A percentile compares a stretch with the other conserved stretches of the same genome.
phyloP scores from a whole-genome alignment of 2,113 vertebrate species.

The Sakesphorus luctuosus region DNA sequence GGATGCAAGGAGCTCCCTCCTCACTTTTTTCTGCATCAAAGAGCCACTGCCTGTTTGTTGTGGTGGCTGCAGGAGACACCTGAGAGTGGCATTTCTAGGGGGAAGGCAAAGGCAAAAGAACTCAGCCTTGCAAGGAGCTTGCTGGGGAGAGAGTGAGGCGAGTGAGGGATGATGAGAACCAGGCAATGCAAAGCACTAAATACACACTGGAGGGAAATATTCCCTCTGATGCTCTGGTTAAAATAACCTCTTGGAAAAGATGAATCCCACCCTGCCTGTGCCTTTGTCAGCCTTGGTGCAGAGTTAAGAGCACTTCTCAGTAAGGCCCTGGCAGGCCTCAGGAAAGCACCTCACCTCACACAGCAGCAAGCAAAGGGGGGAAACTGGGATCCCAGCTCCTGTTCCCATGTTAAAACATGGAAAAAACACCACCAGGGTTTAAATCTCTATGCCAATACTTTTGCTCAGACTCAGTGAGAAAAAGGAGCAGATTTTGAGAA shows the following conservation, averaged over 20 bases:
- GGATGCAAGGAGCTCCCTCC: neutral
- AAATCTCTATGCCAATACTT: neutral
- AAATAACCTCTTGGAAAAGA: neutral
- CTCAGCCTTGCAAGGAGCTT: neutral
- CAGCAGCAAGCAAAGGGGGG: neutral
- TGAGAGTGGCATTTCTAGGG: neutral
- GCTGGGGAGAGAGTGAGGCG: neutral
- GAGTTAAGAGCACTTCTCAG: neutral
- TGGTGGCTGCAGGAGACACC: neutral
- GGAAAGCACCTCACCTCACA: neutral
- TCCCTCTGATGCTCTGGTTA: neutral
- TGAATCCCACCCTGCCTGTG: neutral
- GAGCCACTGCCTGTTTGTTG: neutral
- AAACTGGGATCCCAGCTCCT: neutral
- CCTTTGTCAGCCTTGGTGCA: neutral
- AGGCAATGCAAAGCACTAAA: neutral
- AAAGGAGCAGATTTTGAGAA: neutral
- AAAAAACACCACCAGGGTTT: neutral
- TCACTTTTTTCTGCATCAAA: conserved; percentile 5
- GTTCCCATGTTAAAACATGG: neutral
- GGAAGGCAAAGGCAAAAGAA: neutral
- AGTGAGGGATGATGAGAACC: neutral
- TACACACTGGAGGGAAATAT: neutral
- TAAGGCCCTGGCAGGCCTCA: neutral
- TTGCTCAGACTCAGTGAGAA: neutral